Conservation (phyloP, 2,888 invertebrate genomes). For the Caenorhabditis uteleia region DNA sequence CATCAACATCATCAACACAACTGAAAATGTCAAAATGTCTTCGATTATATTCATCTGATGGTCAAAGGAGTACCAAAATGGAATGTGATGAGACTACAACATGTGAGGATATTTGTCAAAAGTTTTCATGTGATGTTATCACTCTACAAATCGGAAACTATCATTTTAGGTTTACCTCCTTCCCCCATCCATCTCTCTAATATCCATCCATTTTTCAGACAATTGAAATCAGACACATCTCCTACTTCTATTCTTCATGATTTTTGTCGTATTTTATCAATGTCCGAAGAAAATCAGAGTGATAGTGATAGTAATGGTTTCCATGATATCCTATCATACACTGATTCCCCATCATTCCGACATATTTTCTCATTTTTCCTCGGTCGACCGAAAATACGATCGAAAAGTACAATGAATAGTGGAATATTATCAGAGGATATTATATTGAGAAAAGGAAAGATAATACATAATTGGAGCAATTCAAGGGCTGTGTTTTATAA, state of each 20-base stretch:
- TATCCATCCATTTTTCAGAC: constrained; percentile 13
- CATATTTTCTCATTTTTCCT: constrained; percentile 32
- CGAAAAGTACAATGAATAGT: constrained; percentile 20
- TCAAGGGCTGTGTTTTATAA: constrained; percentile 46
- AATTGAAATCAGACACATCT: constrained; percentile 29
- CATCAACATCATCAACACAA: constrained; percentile 1
- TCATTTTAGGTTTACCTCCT: constrained; percentile 22
- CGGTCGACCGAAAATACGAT: constrained; percentile 19
- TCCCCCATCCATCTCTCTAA: background rate
- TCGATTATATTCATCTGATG: constrained; percentile 44
- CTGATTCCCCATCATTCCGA: constrained; percentile 27
- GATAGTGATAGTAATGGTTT: background rate
- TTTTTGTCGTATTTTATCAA: constrained; percentile 28
- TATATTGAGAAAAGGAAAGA: constrained; percentile 40
- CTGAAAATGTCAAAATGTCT: constrained; percentile 7
- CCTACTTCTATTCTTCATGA: constrained; percentile 29
- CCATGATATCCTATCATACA: constrained; percentile 21
- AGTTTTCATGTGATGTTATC: constrained; percentile 34
- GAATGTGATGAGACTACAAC: constrained; percentile 28
- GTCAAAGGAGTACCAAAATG: constrained; percentile 36
- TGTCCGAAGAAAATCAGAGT: constrained; percentile 37
- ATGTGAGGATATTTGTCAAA: constrained; percentile 25
- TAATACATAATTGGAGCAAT: constrained; percentile 47
- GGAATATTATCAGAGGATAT: constrained; percentile 48
- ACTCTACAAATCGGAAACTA: constrained; percentile 37